A percentile compares a stretch with the other conserved stretches of the same genome.
These are phyloP conservation scores for Phyllotreta striolata DNA, from an alignment of 2,888 invertebrate species.

Conservation along the genomic window DNA sequence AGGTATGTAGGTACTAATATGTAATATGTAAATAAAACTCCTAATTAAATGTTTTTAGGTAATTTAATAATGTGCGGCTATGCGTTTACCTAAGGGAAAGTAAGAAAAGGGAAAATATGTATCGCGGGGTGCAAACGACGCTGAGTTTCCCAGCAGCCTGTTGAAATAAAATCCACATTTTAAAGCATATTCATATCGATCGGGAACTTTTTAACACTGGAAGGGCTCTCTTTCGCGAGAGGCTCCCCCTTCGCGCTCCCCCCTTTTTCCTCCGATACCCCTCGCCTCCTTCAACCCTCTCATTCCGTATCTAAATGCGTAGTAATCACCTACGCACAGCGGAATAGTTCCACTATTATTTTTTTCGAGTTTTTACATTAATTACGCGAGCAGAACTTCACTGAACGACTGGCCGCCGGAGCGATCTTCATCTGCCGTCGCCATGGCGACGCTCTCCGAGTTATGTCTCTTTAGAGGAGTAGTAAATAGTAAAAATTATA, in stretches of 20 bases:
- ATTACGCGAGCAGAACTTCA: slow-evolving; percentile 45
- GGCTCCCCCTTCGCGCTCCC: slow-evolving; percentile 40
- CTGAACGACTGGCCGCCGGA: slow-evolving; percentile 41
- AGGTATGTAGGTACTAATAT: too few species aligned
- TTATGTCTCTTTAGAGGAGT: slow-evolving; percentile 51
- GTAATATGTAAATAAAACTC: too few species aligned
- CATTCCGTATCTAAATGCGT: slow-evolving; percentile 51
- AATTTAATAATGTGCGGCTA: neutral
- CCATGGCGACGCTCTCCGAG: slow-evolving; percentile 45
- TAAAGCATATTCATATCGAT: slow-evolving; percentile 73
- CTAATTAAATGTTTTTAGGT: too few species aligned
- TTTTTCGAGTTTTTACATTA: slow-evolving; percentile 47
- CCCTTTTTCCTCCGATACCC: slow-evolving; percentile 35
- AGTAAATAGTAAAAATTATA: slow-evolving; percentile 58
- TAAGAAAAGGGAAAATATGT: slow-evolving; percentile 19
- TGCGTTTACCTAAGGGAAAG: neutral
- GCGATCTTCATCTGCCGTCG: slow-evolving; percentile 49
- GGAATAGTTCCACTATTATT: slow-evolving; percentile 51
- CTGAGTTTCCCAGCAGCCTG: slow-evolving; percentile 56
- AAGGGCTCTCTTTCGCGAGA: slow-evolving; percentile 52
- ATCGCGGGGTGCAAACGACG: slow-evolving; percentile 53
- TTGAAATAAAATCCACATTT: slow-evolving; percentile 72
- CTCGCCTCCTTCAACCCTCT: slow-evolving; percentile 49
- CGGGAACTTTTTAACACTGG: slow-evolving; percentile 68
- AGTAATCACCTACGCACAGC: slow-evolving; percentile 51